Evolutionary conservation across 1,140 invertebrate genomes (phyloP), one percentile per base, ranked within the genome.

Genomic region (Cotesia typhae): DNA sequence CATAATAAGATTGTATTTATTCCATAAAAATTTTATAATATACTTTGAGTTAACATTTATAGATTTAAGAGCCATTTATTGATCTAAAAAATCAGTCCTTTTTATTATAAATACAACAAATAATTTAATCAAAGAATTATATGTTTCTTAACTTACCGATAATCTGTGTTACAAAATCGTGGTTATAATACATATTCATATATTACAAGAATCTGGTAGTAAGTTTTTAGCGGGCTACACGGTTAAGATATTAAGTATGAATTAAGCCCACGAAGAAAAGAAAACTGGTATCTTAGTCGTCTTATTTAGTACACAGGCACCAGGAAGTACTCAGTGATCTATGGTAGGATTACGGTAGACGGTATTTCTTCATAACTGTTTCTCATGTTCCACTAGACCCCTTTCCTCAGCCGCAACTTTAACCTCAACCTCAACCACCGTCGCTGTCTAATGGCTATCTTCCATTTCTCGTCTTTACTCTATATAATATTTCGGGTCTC

Each of bases 251-350:
- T 10, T 47, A 47, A 79, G 75, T 71, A 72, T 75, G 75, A 77
- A 70, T 80, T 79, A 80, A 80, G 76, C 75, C 75, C 52, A 79
- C 79, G 79, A 80, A 78, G 76, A 78, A 73, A 72, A 71, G 47
- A 53, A 66, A 72, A 71, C 61, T 73, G 67, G 68, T 71, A 28
- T 57, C 35, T 52, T 59, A 38, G 64, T 7, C 57, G 70, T 41
- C 41, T 47, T 47, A 47, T 47, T 47, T 47, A 47, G 41, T 47
- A 47, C 41, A 47, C 4, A 51, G 55, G 64, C 51, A 70, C n/a
- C 59, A 37, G 53, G 57, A 59, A 47, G 60, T 52, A 72, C 53
- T 52, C 61, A 66, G 74, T 77, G 76, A 77, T 77, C 76, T 77
- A 77, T 77, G 76, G 76, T 63, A 71, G 76, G 76, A 77, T 77